These are phyloP conservation scores for Muscidifurax raptorellus DNA, from an alignment of 1,140 invertebrate genomes.

Conservation along the genomic window DNA sequence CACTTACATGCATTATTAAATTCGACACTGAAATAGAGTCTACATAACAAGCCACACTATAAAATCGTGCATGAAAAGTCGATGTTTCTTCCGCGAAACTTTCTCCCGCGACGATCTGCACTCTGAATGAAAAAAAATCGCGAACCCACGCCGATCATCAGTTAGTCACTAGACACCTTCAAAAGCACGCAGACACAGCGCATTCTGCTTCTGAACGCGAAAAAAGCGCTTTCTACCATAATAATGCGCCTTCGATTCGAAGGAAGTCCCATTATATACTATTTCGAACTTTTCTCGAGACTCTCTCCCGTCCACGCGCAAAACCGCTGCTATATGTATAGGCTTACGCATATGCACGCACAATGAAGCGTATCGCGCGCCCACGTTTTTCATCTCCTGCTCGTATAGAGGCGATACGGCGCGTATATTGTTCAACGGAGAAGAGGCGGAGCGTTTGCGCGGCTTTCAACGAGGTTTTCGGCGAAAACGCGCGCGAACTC, in stretches of 20 bases:
- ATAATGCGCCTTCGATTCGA: slow-evolving; percentile 23
- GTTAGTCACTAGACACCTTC: background rate
- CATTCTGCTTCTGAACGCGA: background rate
- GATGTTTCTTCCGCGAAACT: background rate
- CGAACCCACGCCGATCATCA: background rate
- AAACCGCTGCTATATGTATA: background rate
- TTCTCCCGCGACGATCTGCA: background rate
- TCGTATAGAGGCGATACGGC: background rate
- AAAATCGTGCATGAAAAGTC: background rate
- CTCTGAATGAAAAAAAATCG: background rate
- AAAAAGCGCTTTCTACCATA: slow-evolving; percentile 6
- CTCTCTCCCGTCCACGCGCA: background rate
- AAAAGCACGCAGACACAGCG: background rate
- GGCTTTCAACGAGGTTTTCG: slow-evolving; percentile 22
- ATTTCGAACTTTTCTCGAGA: slow-evolving; percentile 35
- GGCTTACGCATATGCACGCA: background rate
- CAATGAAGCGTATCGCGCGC: background rate
- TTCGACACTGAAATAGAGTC: background rate
- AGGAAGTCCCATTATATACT: slow-evolving; percentile 26
- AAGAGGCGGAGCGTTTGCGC: background rate
- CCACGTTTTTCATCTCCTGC: slow-evolving; percentile 3
- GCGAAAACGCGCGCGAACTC: background rate
- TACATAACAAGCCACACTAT: too few species aligned
- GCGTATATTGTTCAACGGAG: background rate
- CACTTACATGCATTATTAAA: background rate